Evolutionary conservation across 1,140 invertebrate genomes (phyloP).

Genomic region (Nasonia vitripennis): DNA sequence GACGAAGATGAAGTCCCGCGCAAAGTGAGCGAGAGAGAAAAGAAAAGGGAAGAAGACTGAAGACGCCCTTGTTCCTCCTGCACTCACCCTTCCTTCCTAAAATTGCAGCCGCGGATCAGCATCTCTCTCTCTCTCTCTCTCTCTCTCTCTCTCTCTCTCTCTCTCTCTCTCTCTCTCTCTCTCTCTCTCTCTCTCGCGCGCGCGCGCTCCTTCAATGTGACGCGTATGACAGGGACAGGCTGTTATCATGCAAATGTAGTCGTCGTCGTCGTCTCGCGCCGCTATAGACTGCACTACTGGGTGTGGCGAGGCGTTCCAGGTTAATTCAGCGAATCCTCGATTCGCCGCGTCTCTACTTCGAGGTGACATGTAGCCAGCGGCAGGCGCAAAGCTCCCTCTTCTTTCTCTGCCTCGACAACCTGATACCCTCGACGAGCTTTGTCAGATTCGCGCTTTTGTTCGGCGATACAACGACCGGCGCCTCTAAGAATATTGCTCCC

Average conservation of each 20-base stretch:
- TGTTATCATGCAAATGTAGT: slow-evolving; percentile 57
- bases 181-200: too few relatives aligned
- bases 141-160: too few relatives aligned
- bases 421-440: not conserved
- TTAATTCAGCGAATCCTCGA: not conserved
- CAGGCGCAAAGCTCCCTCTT: not conserved
- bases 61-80: not conserved
- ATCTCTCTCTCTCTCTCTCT: not conserved
- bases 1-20: not conserved
- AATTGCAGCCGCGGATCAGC: not conserved
- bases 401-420: not conserved
- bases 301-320: not conserved
- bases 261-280: slow-evolving; percentile 23
- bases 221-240: slow-evolving; percentile 44
- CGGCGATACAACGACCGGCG: too few relatives aligned
- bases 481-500: too few relatives aligned
- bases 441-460: not conserved
- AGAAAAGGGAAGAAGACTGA: too few relatives aligned
- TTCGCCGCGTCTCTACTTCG: not conserved
- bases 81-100: not conserved
- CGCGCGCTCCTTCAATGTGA: slow-evolving; percentile 1
- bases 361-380: not conserved
- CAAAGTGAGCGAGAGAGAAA: too few relatives aligned
- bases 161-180: too few relatives aligned
- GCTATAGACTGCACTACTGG: not conserved